A percentile compares a stretch with the other conserved stretches of the same genome.
Conservation (phyloP, 2,888 invertebrate species). For the Hecatera dysodea region DNA sequence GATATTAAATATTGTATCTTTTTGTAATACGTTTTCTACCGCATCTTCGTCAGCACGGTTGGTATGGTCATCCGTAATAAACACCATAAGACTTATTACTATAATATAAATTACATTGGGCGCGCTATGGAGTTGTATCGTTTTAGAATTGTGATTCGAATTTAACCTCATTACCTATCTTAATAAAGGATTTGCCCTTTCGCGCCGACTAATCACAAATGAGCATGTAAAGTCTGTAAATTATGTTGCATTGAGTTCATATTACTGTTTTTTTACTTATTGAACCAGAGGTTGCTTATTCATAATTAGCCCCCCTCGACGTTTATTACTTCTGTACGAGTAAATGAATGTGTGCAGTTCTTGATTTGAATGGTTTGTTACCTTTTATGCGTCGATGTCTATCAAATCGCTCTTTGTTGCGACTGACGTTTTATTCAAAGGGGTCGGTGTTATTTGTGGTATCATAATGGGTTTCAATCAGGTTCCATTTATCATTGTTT, state of each 20-base stretch:
- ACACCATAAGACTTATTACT: conserved; percentile 78
- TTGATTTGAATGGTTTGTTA: conserved; percentile 78
- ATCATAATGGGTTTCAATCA: conserved; percentile 67
- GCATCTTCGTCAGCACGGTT: conserved; percentile 88
- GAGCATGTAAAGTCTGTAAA: conserved; percentile 90
- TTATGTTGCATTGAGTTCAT: conserved; percentile 90
- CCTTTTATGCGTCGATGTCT: conserved; percentile 70
- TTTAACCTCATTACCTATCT: conserved; percentile 91
- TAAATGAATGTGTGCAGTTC: conserved; percentile 81
- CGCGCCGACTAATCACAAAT: conserved; percentile 91
- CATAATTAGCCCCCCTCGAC: conserved; percentile 90
- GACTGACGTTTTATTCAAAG: conserved; percentile 69
- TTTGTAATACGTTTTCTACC: conserved; percentile 89
- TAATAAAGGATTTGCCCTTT: conserved; percentile 91
- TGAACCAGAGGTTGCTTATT: conserved; percentile 85
- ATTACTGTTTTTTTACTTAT: conserved; percentile 85
- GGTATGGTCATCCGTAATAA: conserved; percentile 74
- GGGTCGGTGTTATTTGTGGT: conserved; percentile 64
- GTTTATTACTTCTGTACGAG: conserved; percentile 89
- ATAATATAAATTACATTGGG: conserved; percentile 80
- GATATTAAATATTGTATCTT: conserved; percentile 84
- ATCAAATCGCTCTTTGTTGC: conserved; percentile 71
- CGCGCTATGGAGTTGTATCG: conserved; percentile 69
- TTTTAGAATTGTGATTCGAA: conserved; percentile 76
- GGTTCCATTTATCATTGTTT: conserved; percentile 67